Conservation (phyloP, 2,888 invertebrate genomes). For the Phalera bucephala region DNA sequence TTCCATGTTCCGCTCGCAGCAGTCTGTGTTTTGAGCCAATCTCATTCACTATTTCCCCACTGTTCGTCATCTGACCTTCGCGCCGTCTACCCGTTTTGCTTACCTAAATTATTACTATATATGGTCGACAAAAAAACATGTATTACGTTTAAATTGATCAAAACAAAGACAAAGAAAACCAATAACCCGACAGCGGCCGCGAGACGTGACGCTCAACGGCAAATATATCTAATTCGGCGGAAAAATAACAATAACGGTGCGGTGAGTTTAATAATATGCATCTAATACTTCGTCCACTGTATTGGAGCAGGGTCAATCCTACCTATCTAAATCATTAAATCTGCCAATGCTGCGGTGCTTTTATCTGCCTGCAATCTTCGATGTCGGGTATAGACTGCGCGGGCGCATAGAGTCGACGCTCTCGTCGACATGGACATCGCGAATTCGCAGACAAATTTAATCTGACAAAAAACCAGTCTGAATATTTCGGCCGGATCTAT, state of each 20-base stretch:
- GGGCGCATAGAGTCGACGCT: constrained; percentile 41
- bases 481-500: constrained; percentile 58
- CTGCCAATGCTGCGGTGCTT: constrained; percentile 10
- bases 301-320: constrained; percentile 7
- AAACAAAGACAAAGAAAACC: constrained; percentile 6
- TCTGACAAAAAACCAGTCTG: constrained; percentile 52
- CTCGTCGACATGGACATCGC: constrained; percentile 39
- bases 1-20: constrained; percentile 13
- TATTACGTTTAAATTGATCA: constrained; percentile 7
- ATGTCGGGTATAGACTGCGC: constrained; percentile 33
- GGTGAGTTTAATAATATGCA: constrained; percentile 6
- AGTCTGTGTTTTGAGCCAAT: constrained; percentile 18
- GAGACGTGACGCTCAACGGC: not conserved
- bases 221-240: constrained; percentile 4
- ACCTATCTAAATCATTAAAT: constrained; percentile 16
- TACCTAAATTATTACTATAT: constrained; percentile 16
- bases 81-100: constrained; percentile 18
- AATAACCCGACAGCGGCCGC: constrained; percentile 2
- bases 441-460: constrained; percentile 47
- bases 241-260: constrained; percentile 5
- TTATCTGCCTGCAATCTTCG: constrained; percentile 22
- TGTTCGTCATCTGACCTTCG: constrained; percentile 25
- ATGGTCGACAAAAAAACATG: constrained; percentile 7
- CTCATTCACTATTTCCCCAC: constrained; percentile 30
- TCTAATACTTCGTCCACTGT: constrained; percentile 3